Evolutionary conservation across 2,888 invertebrate species (phyloP).

Genomic region (Scaptomyza flava): DNA sequence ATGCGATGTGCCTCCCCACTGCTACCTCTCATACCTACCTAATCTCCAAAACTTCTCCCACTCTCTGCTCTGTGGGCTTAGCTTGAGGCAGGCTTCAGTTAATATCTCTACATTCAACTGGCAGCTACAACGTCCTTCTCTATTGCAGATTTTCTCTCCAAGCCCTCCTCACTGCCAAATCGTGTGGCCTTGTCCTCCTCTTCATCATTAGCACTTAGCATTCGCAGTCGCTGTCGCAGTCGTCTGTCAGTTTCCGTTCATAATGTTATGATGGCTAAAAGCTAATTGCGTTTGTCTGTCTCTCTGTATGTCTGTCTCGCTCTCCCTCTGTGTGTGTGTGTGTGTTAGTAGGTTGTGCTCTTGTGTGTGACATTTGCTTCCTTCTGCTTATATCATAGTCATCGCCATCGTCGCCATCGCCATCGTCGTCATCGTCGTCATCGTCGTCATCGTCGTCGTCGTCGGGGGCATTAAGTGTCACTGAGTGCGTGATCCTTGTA

Average conservation of each 20-base stretch:
- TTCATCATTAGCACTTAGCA: slow-evolving; percentile 72
- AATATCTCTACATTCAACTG: slow-evolving; percentile 45
- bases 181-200: slow-evolving; percentile 23
- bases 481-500: slow-evolving; percentile 78
- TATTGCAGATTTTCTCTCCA: slow-evolving; percentile 30
- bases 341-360: slow-evolving; percentile 16
- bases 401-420: not conserved
- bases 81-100: slow-evolving; percentile 42
- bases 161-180: not conserved
- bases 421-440: not conserved
- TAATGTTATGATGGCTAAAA: slow-evolving; percentile 79
- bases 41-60: not conserved
- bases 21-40: not conserved
- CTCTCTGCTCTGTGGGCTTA: slow-evolving; percentile 13
- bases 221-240: slow-evolving; percentile 30
- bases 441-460: slow-evolving; percentile 13
- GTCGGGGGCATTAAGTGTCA: slow-evolving; percentile 71
- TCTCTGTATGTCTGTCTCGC: slow-evolving; percentile 9
- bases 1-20: slow-evolving; percentile 16
- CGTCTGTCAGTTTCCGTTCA: slow-evolving; percentile 70
- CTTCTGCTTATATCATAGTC: slow-evolving; percentile 25
- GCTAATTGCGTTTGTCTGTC: slow-evolving; percentile 79
- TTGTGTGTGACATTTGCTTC: slow-evolving; percentile 41
- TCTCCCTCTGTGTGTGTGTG: slow-evolving; percentile 6
- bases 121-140: slow-evolving; percentile 25